phyloP scores from a whole-genome alignment of 2,797 vertebrate genomes.

The Characodon lateralis region DNA sequence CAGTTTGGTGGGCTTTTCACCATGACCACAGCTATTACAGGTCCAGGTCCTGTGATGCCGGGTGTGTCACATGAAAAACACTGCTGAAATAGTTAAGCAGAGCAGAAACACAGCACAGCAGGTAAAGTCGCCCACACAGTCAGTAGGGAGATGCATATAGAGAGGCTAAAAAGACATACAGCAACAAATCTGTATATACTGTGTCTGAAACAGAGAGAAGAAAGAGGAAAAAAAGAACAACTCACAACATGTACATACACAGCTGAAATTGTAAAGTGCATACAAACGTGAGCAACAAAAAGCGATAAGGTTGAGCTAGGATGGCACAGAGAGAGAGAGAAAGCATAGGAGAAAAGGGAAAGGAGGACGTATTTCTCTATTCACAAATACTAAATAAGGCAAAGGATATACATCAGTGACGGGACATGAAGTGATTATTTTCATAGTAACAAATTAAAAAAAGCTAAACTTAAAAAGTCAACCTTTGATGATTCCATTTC shows the following conservation, averaged over 20 bases:
- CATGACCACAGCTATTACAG: slow-evolving; percentile 1
- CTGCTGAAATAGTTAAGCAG: slow-evolving; percentile 5
- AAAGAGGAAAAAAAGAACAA: background rate
- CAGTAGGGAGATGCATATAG: background rate
- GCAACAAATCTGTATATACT: background rate
- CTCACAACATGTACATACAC: background rate
- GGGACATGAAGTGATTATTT: slow-evolving; percentile 1
- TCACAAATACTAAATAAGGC: slow-evolving; percentile 3
- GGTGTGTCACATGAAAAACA: background rate
- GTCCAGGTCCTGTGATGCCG: slow-evolving; percentile 1
- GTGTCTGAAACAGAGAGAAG: background rate
- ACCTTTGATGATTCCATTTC: background rate
- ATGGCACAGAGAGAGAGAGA: background rate
- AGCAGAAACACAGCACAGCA: slow-evolving; percentile 4
- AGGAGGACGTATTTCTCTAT: background rate
- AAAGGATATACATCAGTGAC: background rate
- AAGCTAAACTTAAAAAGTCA: slow-evolving; percentile 1
- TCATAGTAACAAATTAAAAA: background rate
- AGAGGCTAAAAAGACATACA: slow-evolving; percentile 1
- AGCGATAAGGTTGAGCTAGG: background rate
- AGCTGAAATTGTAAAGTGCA: background rate
- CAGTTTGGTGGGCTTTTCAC: background rate
- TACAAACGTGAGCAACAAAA: background rate
- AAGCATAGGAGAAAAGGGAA: background rate
- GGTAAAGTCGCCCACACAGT: slow-evolving; percentile 14